phyloP scores from a whole-genome alignment of 2,797 vertebrate genomes.

The Hapalemur alaotrensis region DNA sequence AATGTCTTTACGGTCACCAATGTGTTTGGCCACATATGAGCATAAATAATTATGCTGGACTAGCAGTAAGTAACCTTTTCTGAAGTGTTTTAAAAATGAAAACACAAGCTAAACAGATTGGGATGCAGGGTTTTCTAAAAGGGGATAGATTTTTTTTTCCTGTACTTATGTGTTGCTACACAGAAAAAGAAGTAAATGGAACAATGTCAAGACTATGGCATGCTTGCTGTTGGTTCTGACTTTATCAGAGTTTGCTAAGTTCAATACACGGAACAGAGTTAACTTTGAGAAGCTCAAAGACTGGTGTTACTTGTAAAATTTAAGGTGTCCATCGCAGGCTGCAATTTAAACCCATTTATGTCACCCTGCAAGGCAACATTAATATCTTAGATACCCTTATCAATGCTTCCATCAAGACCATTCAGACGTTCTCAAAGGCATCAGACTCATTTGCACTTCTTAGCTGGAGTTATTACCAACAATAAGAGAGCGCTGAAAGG shows the following conservation, averaged over 20 bases:
- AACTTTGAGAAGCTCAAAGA: neutral
- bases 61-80: neutral
- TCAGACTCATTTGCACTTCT: slow-evolving; percentile 27
- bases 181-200: neutral
- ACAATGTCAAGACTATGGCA: neutral
- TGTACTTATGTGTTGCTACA: neutral
- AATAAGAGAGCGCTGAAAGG: neutral
- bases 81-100: neutral
- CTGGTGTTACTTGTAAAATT: neutral
- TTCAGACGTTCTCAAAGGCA: neutral
- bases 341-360: neutral
- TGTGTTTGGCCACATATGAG: neutral
- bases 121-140: neutral
- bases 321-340: neutral
- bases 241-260: neutral
- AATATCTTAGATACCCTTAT: neutral
- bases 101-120: neutral
- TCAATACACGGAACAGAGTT: neutral
- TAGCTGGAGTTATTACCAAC: neutral
- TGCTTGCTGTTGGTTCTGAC: neutral
- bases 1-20: neutral
- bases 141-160: too few relatives aligned
- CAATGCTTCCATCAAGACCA: neutral
- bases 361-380: neutral
- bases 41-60: neutral